phyloP scores from a whole-genome alignment of 2,797 vertebrate species.

The Mastacembelus armatus region DNA sequence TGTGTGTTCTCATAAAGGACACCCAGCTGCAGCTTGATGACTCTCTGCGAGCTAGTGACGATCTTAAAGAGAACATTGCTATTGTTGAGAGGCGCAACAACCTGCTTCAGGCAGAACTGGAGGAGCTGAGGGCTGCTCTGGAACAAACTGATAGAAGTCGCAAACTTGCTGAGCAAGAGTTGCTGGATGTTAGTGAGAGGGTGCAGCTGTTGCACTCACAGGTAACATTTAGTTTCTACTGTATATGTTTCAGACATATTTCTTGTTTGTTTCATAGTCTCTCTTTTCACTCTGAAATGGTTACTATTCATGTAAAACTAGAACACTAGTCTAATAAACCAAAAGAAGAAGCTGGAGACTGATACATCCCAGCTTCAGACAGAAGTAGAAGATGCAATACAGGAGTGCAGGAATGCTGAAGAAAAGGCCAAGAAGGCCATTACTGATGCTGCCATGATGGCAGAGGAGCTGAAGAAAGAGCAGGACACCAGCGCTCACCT shows the following conservation, averaged over 20 bases:
- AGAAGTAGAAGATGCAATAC: constrained; percentile 87
- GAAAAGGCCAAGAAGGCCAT: constrained; percentile 92
- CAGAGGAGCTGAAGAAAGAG: constrained; percentile 90
- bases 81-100: constrained; percentile 90
- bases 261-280: no score
- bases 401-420: constrained; percentile 89
- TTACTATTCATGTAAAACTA: neutral
- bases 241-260: no score
- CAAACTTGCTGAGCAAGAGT: constrained; percentile 90
- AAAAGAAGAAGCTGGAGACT: constrained; percentile 89
- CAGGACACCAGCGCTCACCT: constrained; percentile 91
- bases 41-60: constrained; percentile 78
- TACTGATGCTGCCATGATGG: constrained; percentile 85
- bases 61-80: constrained; percentile 90
- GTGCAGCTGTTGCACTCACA: constrained; percentile 92
- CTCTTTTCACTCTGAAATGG: no score
- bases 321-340: constrained; percentile 91
- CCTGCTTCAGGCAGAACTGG: constrained; percentile 88
- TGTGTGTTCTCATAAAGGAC: constrained; percentile 73
- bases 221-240: constrained; percentile 74
- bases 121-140: constrained; percentile 80
- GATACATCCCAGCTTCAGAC: constrained; percentile 86
- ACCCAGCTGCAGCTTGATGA: constrained; percentile 88
- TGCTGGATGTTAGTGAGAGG: constrained; percentile 89
- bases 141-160: constrained; percentile 89